Evolutionary conservation across 2,888 invertebrate species (phyloP).

Genomic region (Oxyteleia sp.): DNA sequence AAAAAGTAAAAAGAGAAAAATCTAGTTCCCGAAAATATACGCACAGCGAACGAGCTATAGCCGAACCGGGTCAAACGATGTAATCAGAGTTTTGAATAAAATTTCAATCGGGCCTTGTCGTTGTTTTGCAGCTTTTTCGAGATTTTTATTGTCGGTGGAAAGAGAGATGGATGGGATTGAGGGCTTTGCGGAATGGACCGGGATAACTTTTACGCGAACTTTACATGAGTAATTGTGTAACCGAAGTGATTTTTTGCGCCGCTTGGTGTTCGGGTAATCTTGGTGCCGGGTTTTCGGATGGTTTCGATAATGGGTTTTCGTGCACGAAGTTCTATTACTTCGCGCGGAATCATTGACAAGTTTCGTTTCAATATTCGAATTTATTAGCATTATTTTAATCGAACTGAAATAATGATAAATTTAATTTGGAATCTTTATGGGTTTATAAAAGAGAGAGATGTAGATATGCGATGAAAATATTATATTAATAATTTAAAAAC

Average conservation of each 20-base stretch:
- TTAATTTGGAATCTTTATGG: too few species aligned
- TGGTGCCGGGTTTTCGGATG: neutral
- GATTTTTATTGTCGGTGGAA: conserved; percentile 44
- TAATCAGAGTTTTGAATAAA: conserved; percentile 62
- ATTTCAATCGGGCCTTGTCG: conserved; percentile 60
- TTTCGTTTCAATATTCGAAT: neutral
- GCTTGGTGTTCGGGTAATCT: conserved; percentile 22
- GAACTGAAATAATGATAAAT: too few species aligned
- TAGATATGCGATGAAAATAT: too few species aligned
- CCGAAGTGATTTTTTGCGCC: conserved; percentile 40
- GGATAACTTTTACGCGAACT: conserved; percentile 56
- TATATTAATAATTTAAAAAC: too few species aligned
- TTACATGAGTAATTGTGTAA: conserved; percentile 53
- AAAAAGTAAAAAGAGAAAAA: neutral
- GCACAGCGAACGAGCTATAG: neutral
- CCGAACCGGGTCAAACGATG: conserved; percentile 30
- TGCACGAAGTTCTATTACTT: neutral
- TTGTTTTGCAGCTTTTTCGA: conserved; percentile 32
- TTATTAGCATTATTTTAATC: neutral
- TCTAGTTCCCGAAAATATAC: neutral
- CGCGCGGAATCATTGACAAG: neutral
- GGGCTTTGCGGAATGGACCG: conserved; percentile 48
- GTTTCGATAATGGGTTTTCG: neutral
- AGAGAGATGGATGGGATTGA: conserved; percentile 45
- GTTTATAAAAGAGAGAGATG: too few species aligned